Evolutionary conservation across 1,140 invertebrate genomes (phyloP), one percentile per base, ranked within the genome.

Genomic region (Gryllus bimaculatus): DNA sequence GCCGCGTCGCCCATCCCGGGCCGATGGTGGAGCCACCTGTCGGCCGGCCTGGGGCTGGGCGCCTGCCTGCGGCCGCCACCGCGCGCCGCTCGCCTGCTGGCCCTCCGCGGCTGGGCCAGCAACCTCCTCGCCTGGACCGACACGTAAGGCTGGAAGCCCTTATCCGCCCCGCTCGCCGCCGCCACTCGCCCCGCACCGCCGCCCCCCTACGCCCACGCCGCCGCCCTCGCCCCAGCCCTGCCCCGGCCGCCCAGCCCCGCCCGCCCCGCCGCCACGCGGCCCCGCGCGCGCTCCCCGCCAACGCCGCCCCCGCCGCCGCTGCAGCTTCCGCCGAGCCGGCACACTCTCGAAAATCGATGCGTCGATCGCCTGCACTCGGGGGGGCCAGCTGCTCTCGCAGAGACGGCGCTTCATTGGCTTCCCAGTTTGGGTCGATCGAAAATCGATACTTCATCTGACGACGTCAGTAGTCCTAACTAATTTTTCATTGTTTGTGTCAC

Each of bases 1-100:
- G 86, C 85, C 75, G 88, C 87, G 48, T 88, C 86, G 1, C 87
- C 86, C 8, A 87, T 88, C 77, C 87, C 87, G n/a, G 86, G 85
- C 26, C 77, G 84, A 10, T 84, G 83, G 82, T 88, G 87, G 87
- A 85, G 85, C 12, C 88, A 88, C 78, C 82, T 89, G 18, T 87
- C 87, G 2, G 86, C 87, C 77, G 88, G 85, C 8, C 83, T 88
- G 8, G 87, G 87, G 0, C 82, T 89, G 18, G 84, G 85, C 18
- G 84, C 86, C 49, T 88, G 86, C 82, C 83, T 85, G 74, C 83
- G 85, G 48, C 83, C 85, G 54, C 82, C 76, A 83, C 85, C 80
- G 84, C 85, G n/a, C 20, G 81, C 85, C 74, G n/a, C 81, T 83
- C 20, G 81, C 84, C 20, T 86, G 13, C 78, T 86, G 78, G 81